These are phyloP conservation scores for Aspidoscelis tigris DNA, from an alignment of 2,113 vertebrate species.

Conservation along the genomic window DNA sequence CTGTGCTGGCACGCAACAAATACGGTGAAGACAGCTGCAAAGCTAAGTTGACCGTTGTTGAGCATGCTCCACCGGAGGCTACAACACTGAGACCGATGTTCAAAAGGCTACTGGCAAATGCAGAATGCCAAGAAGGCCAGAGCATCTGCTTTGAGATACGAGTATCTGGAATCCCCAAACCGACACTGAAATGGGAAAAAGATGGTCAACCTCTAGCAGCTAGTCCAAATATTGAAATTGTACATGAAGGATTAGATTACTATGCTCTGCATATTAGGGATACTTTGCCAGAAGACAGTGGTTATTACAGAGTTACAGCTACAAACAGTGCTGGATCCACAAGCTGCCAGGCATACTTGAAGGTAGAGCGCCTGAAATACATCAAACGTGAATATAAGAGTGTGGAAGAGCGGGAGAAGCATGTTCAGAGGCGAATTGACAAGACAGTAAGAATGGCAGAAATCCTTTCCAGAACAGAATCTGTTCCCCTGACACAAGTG, in stretches of 20 bases:
- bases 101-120: slow-evolving; percentile 95
- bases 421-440: slow-evolving; percentile 83
- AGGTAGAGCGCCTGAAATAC: slow-evolving; percentile 88
- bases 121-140: slow-evolving; percentile 94
- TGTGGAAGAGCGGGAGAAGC: slow-evolving; percentile 80
- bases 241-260: slow-evolving; percentile 97
- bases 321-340: slow-evolving; percentile 96
- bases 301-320: slow-evolving; percentile 94
- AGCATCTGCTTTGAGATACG: slow-evolving; percentile 94
- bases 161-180: slow-evolving; percentile 89
- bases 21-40: slow-evolving; percentile 97
- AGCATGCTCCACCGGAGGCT: slow-evolving; percentile 89
- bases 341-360: slow-evolving; percentile 93
- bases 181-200: slow-evolving; percentile 93
- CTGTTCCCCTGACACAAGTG: slow-evolving; percentile 84
- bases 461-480: slow-evolving; percentile 87
- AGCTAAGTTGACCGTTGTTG: slow-evolving; percentile 89
- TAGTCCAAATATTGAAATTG: slow-evolving; percentile 91
- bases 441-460: slow-evolving; percentile 93
- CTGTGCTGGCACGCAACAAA: slow-evolving; percentile 91
- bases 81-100: slow-evolving; percentile 97
- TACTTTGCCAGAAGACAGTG: slow-evolving; percentile 93
- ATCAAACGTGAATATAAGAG: slow-evolving; percentile 89
- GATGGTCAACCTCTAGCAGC: slow-evolving; percentile 90
- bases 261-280: slow-evolving; percentile 92